These are phyloP conservation scores for Hypena proboscidalis DNA, from an alignment of 2,888 invertebrate genomes.

Conservation along the genomic window DNA sequence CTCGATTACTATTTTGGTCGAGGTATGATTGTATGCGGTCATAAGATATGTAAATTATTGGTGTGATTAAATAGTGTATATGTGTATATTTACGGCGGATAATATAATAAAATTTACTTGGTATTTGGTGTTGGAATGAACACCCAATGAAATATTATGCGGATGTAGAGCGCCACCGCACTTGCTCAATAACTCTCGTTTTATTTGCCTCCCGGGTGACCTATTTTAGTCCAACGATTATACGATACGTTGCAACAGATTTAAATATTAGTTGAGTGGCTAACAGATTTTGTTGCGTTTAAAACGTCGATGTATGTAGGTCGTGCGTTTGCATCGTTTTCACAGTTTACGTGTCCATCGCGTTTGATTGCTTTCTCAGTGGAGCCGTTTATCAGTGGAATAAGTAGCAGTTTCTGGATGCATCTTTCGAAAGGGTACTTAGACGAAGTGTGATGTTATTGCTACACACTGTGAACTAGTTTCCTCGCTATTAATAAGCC, in stretches of 20 bases:
- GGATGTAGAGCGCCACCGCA: conserved; percentile 44
- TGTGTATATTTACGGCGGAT: conserved; percentile 28
- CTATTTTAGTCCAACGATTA: conserved; percentile 58
- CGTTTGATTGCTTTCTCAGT: conserved; percentile 49
- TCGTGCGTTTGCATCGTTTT: conserved; percentile 52
- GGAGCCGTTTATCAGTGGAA: conserved; percentile 35
- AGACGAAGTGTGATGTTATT: conserved; percentile 38
- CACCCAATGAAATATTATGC: conserved; percentile 45
- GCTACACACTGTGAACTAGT: conserved; percentile 49
- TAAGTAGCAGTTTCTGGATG: conserved; percentile 43
- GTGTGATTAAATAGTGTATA: conserved; percentile 22
- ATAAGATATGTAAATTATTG: conserved; percentile 31
- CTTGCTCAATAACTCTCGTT: conserved; percentile 47
- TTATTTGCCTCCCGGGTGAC: conserved; percentile 59
- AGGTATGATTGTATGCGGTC: conserved; percentile 18
- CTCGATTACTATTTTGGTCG: conserved; percentile 8
- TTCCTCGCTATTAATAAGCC: conserved; percentile 46
- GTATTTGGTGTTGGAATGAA: conserved; percentile 45
- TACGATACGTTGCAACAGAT: conserved; percentile 51
- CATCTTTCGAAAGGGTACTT: conserved; percentile 42
- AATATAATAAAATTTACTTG: conserved; percentile 27
- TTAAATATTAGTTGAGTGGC: conserved; percentile 42
- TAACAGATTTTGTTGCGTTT: conserved; percentile 45
- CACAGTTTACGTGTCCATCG: conserved; percentile 53
- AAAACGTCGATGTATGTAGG: conserved; percentile 45